phyloP scores from a whole-genome alignment of 2,888 invertebrate genomes.

The Parnassius glacialis region DNA sequence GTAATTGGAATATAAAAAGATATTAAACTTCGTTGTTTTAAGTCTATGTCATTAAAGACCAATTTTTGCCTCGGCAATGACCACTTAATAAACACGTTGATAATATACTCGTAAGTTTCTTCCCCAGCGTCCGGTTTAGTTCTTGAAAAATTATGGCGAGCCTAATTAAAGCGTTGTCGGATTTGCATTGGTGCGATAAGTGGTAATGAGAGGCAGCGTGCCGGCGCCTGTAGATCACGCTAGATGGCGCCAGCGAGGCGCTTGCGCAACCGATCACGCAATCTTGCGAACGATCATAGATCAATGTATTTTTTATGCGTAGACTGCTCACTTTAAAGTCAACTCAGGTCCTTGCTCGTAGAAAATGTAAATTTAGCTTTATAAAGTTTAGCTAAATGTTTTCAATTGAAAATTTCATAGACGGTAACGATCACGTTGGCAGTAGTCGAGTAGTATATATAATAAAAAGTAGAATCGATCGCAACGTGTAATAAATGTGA shows the following conservation, averaged over 20 bases:
- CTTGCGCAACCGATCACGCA: slow-evolving; percentile 54
- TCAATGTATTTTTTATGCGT: slow-evolving; percentile 34
- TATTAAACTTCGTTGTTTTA: too few relatives aligned
- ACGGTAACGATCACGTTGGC: too few relatives aligned
- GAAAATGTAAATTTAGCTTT: slow-evolving; percentile 9
- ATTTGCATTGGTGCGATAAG: slow-evolving; percentile 71
- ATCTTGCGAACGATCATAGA: slow-evolving; percentile 36
- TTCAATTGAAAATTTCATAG: too few relatives aligned
- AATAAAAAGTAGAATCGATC: too few relatives aligned
- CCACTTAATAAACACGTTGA: too few relatives aligned
- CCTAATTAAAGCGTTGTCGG: slow-evolving; percentile 57
- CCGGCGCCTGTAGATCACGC: slow-evolving; percentile 67
- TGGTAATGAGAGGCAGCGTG: slow-evolving; percentile 53
- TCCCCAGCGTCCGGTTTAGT: slow-evolving; percentile 8
- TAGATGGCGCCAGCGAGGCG: slow-evolving; percentile 67
- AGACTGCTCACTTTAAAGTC: slow-evolving; percentile 22
- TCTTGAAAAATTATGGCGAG: slow-evolving; percentile 43
- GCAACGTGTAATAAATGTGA: too few relatives aligned
- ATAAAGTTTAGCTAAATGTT: too few relatives aligned
- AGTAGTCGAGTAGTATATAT: too few relatives aligned
- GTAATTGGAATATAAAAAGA: too few relatives aligned
- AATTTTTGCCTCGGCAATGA: too few relatives aligned
- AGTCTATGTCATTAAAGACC: too few relatives aligned
- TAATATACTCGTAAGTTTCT: too few relatives aligned
- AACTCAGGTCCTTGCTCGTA: slow-evolving; percentile 12